phyloP scores from a whole-genome alignment of 2,888 invertebrate species.

The Enchytraeus crypticus region DNA sequence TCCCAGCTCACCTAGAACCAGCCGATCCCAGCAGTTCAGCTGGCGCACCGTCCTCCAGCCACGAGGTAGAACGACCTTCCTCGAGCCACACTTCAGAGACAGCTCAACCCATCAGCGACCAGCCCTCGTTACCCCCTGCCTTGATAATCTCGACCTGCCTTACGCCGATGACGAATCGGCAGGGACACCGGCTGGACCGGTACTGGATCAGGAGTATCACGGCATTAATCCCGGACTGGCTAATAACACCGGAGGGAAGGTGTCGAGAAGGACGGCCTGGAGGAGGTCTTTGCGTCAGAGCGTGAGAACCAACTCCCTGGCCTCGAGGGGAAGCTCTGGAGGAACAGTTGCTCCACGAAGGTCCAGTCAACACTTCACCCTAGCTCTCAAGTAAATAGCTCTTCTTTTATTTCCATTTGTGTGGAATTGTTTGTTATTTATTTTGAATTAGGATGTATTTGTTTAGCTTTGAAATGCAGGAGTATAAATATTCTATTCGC shows the following conservation, averaged over 20 bases:
- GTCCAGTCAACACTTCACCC: background rate
- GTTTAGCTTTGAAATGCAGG: too few species aligned
- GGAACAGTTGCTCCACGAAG: background rate
- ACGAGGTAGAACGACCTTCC: background rate
- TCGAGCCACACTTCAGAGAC: background rate
- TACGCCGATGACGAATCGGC: slow-evolving; percentile 19
- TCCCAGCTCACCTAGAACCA: slow-evolving; percentile 84
- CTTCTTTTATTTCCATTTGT: too few species aligned
- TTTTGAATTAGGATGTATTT: too few species aligned
- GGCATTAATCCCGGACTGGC: background rate
- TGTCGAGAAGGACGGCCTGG: background rate
- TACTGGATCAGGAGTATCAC: background rate
- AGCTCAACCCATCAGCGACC: background rate
- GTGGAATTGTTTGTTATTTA: too few species aligned
- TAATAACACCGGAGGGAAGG: background rate
- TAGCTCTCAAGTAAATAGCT: too few species aligned
- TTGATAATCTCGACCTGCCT: slow-evolving; percentile 21
- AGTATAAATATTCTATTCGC: too few species aligned
- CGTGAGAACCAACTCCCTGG: background rate
- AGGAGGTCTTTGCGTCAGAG: background rate
- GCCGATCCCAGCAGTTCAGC: slow-evolving; percentile 10
- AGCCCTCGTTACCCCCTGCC: slow-evolving; percentile 13
- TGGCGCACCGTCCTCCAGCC: background rate
- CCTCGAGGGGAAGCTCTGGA: background rate
- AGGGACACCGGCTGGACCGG: slow-evolving; percentile 63